Conservation (phyloP, 2,888 invertebrate genomes). For the Torymus texanus region DNA sequence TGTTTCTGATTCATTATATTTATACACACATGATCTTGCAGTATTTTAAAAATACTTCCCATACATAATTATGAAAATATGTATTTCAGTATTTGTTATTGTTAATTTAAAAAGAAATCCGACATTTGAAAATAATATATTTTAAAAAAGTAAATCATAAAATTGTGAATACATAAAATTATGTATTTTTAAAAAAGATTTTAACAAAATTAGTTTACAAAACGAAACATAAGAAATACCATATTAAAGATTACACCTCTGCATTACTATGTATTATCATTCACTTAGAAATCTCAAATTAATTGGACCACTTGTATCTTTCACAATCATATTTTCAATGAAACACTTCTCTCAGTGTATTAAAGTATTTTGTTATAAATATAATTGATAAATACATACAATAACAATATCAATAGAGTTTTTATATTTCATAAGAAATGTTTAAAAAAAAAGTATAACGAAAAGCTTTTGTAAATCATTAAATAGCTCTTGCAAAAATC, state of each 20-base stretch:
- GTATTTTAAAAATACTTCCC: conserved; percentile 56
- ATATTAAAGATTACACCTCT: too few relatives aligned
- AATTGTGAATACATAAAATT: conserved; percentile 5
- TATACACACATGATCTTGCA: conserved; percentile 23
- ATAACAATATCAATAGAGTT: not conserved
- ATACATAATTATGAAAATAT: conserved; percentile 66
- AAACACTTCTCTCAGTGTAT: too few relatives aligned
- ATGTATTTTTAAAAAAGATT: not conserved
- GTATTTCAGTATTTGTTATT: conserved; percentile 53
- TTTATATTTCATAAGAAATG: not conserved
- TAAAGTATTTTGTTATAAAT: too few relatives aligned
- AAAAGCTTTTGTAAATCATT: too few relatives aligned
- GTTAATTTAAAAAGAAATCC: not conserved
- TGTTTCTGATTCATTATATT: not conserved
- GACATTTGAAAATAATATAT: not conserved
- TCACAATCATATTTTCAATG: too few relatives aligned
- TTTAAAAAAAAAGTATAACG: too few relatives aligned
- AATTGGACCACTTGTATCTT: too few relatives aligned
- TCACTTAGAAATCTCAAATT: too few relatives aligned
- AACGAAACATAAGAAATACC: too few relatives aligned
- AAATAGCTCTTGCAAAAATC: too few relatives aligned
- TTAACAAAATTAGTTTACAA: not conserved
- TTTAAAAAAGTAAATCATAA: not conserved
- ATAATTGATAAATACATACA: too few relatives aligned
- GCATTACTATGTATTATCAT: too few relatives aligned